Evolutionary conservation across 2,113 vertebrate species (phyloP), one percentile per base, ranked within the genome.

Genomic region (Rhizomys pruinosus): DNA sequence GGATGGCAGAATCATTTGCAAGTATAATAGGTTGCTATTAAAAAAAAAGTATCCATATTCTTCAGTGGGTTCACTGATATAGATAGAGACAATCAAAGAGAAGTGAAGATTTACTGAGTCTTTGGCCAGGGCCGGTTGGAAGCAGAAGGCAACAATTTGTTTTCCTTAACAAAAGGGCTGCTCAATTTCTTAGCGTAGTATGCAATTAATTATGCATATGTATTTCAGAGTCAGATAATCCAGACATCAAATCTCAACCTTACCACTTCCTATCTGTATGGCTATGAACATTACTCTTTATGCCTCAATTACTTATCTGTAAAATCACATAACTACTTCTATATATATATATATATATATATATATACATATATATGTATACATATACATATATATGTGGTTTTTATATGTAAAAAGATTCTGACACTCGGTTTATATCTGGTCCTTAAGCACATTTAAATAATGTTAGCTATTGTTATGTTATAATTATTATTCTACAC

Each of bases 1-100:
- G 69, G 95, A 97, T 2, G 96, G 97, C 89, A 47, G 97, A 96
- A 96, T 97, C 96, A 92, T 87, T 95, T 93, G 55, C 29, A 96
- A 98, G 96, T 93, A 97, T 32, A 74, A 84, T 11, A 44, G 95
- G 25, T 97, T 97, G 96, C 96, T 97, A 96, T 96, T 73, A 86
- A 5, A 69, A 76, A 52, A 44, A 55, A 47, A 77, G 81, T 82
- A 87, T 74, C 63, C 39, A 61, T 19, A 89, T 86, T 97, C 78
- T 95, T 92, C 64, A 73, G 68, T 29, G 90, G 81, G 42, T 44
- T 52, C 32, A 52, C 20, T 55, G 9, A 39, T 29, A 39, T 34
- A 29, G 68, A 69, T 9, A 32, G 47, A 71, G n/a, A 57, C n/a
- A 72, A 13, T 11, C 15, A 39, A 86, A 72, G 84, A 13, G 16